phyloP scores from a whole-genome alignment of 2,797 vertebrate genomes.

The Myotis planiceps region DNA sequence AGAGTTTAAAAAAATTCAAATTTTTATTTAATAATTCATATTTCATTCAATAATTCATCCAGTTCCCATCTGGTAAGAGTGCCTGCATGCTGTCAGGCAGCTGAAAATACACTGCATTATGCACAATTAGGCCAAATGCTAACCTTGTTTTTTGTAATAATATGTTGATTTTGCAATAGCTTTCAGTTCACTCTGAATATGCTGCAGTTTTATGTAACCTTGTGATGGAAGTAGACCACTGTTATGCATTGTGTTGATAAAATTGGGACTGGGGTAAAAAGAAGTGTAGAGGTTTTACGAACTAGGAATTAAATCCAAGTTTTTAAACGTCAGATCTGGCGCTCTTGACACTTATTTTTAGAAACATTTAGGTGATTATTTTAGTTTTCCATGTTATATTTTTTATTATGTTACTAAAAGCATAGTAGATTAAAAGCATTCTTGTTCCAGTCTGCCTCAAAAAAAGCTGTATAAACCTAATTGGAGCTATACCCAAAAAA shows the following conservation, averaged over 20 bases:
- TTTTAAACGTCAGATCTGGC: conserved; percentile 44
- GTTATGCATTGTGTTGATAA: conserved; percentile 23
- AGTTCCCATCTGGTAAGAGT: conserved; percentile 81
- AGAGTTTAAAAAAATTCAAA: conserved; percentile 67
- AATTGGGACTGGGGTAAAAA: neutral
- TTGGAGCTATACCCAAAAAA: conserved; percentile 48
- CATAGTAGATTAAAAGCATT: conserved; percentile 35
- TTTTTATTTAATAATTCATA: conserved; percentile 83
- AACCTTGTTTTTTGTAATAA: conserved; percentile 75
- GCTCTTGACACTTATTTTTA: conserved; percentile 53
- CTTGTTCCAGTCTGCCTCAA: neutral
- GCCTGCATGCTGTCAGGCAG: conserved; percentile 75
- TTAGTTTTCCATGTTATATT: conserved; percentile 52
- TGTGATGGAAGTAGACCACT: conserved; percentile 34
- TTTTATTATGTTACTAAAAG: conserved; percentile 52
- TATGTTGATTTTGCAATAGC: conserved; percentile 70
- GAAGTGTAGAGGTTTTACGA: conserved; percentile 37
- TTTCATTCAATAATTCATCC: conserved; percentile 81
- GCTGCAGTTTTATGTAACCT: conserved; percentile 57
- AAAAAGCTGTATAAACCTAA: neutral
- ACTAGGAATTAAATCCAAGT: conserved; percentile 27
- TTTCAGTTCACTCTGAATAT: conserved; percentile 47
- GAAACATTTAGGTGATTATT: conserved; percentile 50
- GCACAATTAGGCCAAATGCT: conserved; percentile 73
- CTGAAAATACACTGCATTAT: conserved; percentile 74